Percentiles rank a stretch among this genome's conserved stretches.
Conservation (phyloP, 2,797 vertebrate species). For the Clamator glandarius region DNA sequence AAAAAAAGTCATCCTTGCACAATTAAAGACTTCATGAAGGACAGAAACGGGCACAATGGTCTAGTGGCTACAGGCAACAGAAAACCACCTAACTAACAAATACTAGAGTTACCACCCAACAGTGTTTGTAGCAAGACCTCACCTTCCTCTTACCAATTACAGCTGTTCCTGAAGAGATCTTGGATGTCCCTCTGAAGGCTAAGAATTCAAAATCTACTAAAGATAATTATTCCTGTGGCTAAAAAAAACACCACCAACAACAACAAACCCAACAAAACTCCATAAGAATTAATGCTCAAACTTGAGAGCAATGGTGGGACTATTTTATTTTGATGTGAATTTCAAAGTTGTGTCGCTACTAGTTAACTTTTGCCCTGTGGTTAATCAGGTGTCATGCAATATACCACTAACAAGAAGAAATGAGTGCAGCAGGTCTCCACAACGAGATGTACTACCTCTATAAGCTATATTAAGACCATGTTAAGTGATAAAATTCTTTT, state of each 20-base stretch:
- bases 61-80: neutral
- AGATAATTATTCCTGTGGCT: neutral
- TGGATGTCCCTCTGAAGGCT: neutral
- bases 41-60: neutral
- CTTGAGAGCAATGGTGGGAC: neutral
- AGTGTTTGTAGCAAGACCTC: neutral
- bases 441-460: neutral
- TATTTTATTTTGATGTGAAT: neutral
- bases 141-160: neutral
- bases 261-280: neutral
- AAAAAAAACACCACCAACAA: neutral
- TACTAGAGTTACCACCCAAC: neutral
- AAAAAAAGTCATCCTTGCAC: neutral
- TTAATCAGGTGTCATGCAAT: neutral
- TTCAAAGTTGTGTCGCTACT: neutral
- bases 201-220: neutral
- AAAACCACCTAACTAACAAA: neutral
- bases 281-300: neutral
- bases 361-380: neutral
- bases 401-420: neutral
- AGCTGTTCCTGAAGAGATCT: neutral
- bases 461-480: neutral
- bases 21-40: neutral
- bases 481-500: neutral
- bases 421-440: accelerated